Evolutionary conservation across 2,113 vertebrate species (phyloP).

Genomic region (Pollachius pollachius): DNA sequence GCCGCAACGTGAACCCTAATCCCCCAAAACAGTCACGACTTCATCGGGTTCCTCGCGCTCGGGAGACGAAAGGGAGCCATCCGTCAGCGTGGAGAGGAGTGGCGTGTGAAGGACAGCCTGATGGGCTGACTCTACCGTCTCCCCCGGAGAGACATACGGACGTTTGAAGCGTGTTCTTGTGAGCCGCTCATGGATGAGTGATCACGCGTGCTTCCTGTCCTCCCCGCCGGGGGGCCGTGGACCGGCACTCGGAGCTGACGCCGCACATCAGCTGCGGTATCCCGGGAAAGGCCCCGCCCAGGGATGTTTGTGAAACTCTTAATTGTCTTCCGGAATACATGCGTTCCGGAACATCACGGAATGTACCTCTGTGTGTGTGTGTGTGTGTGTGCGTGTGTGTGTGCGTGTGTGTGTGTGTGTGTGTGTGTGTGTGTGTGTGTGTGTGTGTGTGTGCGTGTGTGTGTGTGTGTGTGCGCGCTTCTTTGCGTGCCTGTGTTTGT

Average conservation of each 20-base stretch:
- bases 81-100: too few species aligned
- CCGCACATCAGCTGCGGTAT: slow-evolving; percentile 21
- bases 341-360: not conserved
- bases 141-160: too few species aligned
- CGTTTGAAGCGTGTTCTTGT: slow-evolving; percentile 6
- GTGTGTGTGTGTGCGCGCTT: too few species aligned
- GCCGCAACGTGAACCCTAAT: too few species aligned
- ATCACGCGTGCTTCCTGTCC: slow-evolving; percentile 24
- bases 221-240: slow-evolving; percentile 20
- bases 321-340: slow-evolving; percentile 19
- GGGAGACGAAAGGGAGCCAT: too few species aligned
- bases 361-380: not conserved
- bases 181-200: slow-evolving; percentile 27
- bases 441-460: too few species aligned
- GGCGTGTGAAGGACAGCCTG: too few species aligned
- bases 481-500: too few species aligned
- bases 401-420: too few species aligned
- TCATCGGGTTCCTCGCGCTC: too few species aligned
- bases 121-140: too few species aligned
- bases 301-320: slow-evolving; percentile 38
- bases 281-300: slow-evolving; percentile 20
- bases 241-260: slow-evolving; percentile 29
- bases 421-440: not conserved
- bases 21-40: too few species aligned
- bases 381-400: not conserved